Percentiles rank a stretch among this genome's conserved stretches.
Evolutionary conservation across 1,140 invertebrate species (phyloP).

Genomic region (Nautilus pompilius): DNA sequence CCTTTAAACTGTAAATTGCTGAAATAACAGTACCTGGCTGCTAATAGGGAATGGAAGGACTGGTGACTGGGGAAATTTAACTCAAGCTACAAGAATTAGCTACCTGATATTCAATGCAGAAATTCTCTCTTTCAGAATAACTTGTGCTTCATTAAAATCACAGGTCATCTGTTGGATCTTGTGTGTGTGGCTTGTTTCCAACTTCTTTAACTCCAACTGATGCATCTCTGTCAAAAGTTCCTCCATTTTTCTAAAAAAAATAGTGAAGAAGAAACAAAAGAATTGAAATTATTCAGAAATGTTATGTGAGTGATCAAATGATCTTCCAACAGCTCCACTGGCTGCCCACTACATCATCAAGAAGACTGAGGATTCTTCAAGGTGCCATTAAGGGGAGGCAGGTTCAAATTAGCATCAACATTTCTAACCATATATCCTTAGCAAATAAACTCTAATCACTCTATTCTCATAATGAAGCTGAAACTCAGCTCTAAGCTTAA

Average conservation of each 20-base stretch:
- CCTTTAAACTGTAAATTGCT: too few species aligned
- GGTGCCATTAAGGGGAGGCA: too few species aligned
- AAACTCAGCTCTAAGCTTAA: too few species aligned
- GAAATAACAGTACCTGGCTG: too few species aligned
- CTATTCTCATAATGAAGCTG: too few species aligned
- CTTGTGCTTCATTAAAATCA: conserved; percentile 52
- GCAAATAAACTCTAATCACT: too few species aligned
- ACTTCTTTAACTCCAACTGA: conserved; percentile 31
- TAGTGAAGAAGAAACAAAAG: neutral
- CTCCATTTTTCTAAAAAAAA: conserved; percentile 34
- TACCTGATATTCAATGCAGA: conserved; percentile 46
- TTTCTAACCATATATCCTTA: too few species aligned
- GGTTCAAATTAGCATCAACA: too few species aligned
- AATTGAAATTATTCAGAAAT: neutral
- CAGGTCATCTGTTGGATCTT: conserved; percentile 44
- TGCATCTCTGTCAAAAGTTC: conserved; percentile 31
- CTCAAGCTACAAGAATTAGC: conserved; percentile 11
- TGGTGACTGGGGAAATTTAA: neutral
- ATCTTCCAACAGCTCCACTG: neutral
- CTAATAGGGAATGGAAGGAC: too few species aligned
- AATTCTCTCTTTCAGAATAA: conserved; percentile 54
- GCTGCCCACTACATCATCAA: too few species aligned
- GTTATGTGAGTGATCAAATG: neutral
- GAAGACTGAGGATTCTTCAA: too few species aligned
- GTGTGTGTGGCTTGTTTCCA: conserved; percentile 39